A percentile compares a stretch with the other conserved stretches of the same genome.
These are phyloP conservation scores for Callopanchax toddi DNA, from an alignment of 2,113 vertebrate species.

Conservation along the genomic window DNA sequence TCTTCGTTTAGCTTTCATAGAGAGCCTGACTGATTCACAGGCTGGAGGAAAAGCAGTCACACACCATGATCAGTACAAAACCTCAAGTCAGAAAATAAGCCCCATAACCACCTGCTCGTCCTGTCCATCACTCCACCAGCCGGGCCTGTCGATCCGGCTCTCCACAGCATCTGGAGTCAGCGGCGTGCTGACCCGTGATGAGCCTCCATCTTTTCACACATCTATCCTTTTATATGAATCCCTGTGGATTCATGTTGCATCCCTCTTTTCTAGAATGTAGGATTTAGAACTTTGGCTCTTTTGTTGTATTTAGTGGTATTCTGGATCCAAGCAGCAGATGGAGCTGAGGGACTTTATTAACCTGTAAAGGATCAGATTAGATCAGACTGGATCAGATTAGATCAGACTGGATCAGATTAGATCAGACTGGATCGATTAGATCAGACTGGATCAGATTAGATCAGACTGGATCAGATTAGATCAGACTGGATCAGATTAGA, in stretches of 20 bases:
- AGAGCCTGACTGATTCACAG: not conserved
- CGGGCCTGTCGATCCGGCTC: not conserved
- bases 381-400: too few species aligned
- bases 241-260: not conserved
- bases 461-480: too few species aligned
- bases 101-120: slow-evolving; percentile 31
- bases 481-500: too few species aligned
- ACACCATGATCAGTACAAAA: slow-evolving; percentile 19
- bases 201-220: not conserved
- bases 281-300: slow-evolving; percentile 14
- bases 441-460: too few species aligned
- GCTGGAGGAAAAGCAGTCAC: not conserved
- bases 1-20: too few species aligned
- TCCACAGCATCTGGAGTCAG: slow-evolving; percentile 35
- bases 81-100: slow-evolving; percentile 24
- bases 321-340: too few species aligned
- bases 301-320: slow-evolving; percentile 23
- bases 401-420: too few species aligned
- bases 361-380: too few species aligned
- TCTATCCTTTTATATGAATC: slow-evolving; percentile 1
- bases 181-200: slow-evolving; percentile 20
- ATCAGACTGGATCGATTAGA: too few species aligned
- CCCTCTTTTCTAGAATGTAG: not conserved
- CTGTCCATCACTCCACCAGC: slow-evolving; percentile 31
- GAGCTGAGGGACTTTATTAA: too few species aligned